These are phyloP conservation scores for Etheostoma perlongum DNA, from an alignment of 2,797 vertebrate species.

Conservation along the genomic window DNA sequence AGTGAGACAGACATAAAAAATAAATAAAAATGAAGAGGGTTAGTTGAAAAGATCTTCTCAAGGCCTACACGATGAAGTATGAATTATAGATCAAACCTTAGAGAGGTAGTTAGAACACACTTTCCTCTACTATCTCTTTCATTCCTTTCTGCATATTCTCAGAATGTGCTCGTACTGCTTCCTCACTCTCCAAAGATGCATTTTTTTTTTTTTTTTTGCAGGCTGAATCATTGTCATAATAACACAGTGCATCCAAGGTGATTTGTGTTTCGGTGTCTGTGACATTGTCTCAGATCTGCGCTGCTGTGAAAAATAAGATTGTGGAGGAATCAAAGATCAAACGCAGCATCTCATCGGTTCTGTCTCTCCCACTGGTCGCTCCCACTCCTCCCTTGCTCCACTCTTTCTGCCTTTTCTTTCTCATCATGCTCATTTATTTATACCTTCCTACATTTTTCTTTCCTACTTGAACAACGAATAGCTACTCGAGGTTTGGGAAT, in stretches of 20 bases:
- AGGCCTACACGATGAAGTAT: conserved; percentile 38
- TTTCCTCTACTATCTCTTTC: conserved; percentile 27
- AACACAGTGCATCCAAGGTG: conserved; percentile 33
- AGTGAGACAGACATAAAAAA: conserved; percentile 6
- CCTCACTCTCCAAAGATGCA: conserved; percentile 19
- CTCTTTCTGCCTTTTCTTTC: conserved; percentile 11
- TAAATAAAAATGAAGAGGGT: conserved; percentile 3
- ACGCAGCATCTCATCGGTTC: conserved; percentile 28
- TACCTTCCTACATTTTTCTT: conserved; percentile 40
- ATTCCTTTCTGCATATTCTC: conserved; percentile 30
- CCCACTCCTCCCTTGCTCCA: conserved; percentile 13
- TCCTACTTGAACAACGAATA: conserved; percentile 23
- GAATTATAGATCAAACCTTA: conserved; percentile 75
- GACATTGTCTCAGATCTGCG: conserved; percentile 50
- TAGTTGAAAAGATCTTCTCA: conserved; percentile 48
- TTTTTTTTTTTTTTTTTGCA: conserved; percentile 1
- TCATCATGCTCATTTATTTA: conserved; percentile 59
- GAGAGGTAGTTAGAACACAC: conserved; percentile 40
- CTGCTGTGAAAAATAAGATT: conserved; percentile 34
- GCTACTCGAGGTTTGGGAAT: conserved; percentile 17
- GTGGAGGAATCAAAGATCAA: conserved; percentile 61
- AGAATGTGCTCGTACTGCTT: conserved; percentile 13
- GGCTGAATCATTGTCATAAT: conserved; percentile 32
- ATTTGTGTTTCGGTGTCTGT: conserved; percentile 40
- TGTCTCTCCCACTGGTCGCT: conserved; percentile 40